phyloP scores from a whole-genome alignment of 1,140 invertebrate genomes.

The Drosophila miranda region DNA sequence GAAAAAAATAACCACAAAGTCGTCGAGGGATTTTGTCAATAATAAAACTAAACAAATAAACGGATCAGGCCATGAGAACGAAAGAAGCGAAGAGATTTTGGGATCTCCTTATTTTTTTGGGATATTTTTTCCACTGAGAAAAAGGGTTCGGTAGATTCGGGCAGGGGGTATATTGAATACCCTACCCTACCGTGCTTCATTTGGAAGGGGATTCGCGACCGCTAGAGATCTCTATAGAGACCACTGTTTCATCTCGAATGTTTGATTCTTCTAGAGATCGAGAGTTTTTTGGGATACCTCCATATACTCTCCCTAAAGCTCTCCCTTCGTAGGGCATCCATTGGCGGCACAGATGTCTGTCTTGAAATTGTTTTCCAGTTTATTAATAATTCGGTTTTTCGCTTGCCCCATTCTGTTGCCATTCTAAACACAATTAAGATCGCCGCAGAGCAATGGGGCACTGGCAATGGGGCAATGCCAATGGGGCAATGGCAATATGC shows the following conservation, averaged over 20 bases:
- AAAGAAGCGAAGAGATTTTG: not conserved
- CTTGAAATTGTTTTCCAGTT: slow-evolving; percentile 9
- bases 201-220: too few species aligned
- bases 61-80: slow-evolving; percentile 41
- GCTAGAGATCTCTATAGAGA: too few species aligned
- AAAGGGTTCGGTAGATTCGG: too few species aligned
- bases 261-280: too few species aligned
- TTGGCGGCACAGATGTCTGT: too few species aligned
- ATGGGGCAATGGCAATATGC: slow-evolving; percentile 24
- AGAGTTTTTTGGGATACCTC: too few species aligned
- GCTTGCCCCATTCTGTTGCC: slow-evolving; percentile 5
- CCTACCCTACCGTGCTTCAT: too few species aligned
- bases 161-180: too few species aligned
- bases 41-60: slow-evolving; percentile 62
- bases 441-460: not conserved
- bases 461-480: not conserved
- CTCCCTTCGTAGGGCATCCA: slow-evolving; percentile 3
- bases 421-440: slow-evolving; percentile 72
- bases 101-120: too few species aligned
- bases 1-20: slow-evolving; percentile 34
- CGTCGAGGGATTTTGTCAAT: slow-evolving; percentile 54
- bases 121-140: too few species aligned
- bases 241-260: too few species aligned
- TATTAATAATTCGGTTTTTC: slow-evolving; percentile 37
- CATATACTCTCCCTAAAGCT: too few species aligned